Evolutionary conservation across 2,113 vertebrate species (phyloP).

Genomic region (Oreochromis niloticus): DNA sequence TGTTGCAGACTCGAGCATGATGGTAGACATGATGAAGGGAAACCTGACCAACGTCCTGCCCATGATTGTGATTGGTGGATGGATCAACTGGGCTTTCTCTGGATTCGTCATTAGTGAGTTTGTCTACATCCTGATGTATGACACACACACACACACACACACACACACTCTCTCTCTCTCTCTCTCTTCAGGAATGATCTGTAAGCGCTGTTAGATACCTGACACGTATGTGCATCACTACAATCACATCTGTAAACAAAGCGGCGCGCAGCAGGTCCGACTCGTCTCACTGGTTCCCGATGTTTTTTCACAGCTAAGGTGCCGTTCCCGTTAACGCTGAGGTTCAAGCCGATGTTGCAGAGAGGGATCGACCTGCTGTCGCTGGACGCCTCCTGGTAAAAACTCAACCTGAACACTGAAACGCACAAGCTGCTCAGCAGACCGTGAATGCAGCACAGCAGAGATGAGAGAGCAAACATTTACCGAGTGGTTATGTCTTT

Average conservation of each 20-base stretch:
- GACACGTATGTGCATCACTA: not conserved
- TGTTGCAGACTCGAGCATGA: constrained; percentile 75
- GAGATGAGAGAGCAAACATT: not conserved
- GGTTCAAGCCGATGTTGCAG: constrained; percentile 84
- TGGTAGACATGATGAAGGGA: constrained; percentile 84
- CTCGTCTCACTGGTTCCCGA: not conserved
- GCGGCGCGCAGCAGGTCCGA: not conserved
- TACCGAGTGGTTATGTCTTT: not conserved
- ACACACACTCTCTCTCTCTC: too few relatives aligned
- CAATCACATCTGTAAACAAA: not conserved
- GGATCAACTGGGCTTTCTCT: constrained; percentile 87
- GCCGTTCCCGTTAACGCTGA: constrained; percentile 75
- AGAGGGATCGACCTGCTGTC: constrained; percentile 79
- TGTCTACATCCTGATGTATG: not conserved
- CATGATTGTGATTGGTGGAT: constrained; percentile 83
- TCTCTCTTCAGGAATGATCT: too few relatives aligned
- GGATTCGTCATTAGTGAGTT: constrained; percentile 81
- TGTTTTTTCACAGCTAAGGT: constrained; percentile 69
- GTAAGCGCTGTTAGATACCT: not conserved
- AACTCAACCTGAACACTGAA: not conserved
- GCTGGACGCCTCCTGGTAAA: constrained; percentile 79
- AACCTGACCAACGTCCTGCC: constrained; percentile 81
- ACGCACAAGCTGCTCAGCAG: not conserved
- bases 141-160: not conserved
- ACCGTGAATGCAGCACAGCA: not conserved